phyloP scores from a whole-genome alignment of 2,888 invertebrate genomes.

The Cosmia trapezina region DNA sequence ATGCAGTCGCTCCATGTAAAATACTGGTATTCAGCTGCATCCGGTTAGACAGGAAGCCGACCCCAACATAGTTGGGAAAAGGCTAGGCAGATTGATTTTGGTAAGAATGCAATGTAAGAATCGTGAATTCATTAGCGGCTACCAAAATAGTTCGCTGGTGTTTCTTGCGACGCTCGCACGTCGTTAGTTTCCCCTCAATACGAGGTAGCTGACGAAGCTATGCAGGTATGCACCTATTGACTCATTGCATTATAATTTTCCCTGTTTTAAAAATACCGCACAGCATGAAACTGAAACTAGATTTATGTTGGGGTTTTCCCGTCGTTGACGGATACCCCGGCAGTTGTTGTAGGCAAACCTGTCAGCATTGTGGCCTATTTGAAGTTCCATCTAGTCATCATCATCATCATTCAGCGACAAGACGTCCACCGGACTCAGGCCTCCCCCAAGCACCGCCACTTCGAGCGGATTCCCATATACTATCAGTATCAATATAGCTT shows the following conservation, averaged over 20 bases:
- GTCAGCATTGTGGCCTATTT: neutral
- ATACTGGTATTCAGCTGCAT: too few relatives aligned
- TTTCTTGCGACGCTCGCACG: neutral
- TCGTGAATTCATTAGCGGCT: slow-evolving; percentile 1
- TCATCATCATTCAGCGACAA: too few relatives aligned
- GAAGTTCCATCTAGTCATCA: too few relatives aligned
- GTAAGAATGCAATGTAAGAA: too few relatives aligned
- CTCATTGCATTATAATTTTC: slow-evolving; percentile 28
- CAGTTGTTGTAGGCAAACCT: neutral
- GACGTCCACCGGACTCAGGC: neutral
- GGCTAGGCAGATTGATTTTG: too few relatives aligned
- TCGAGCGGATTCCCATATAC: neutral
- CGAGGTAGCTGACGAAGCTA: slow-evolving; percentile 27
- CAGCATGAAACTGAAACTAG: neutral
- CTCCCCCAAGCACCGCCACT: neutral
- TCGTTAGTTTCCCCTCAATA: slow-evolving; percentile 24
- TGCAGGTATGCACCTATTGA: slow-evolving; percentile 28
- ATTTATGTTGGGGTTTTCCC: too few relatives aligned
- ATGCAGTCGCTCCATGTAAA: too few relatives aligned
- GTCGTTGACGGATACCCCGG: too few relatives aligned
- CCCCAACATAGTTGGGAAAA: too few relatives aligned
- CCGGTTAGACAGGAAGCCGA: too few relatives aligned
- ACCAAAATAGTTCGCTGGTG: slow-evolving; percentile 7
- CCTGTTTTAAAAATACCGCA: slow-evolving; percentile 41
- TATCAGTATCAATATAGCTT: too few relatives aligned